Evolutionary conservation across 2,113 vertebrate species (phyloP).

Genomic region (Morone saxatilis): DNA sequence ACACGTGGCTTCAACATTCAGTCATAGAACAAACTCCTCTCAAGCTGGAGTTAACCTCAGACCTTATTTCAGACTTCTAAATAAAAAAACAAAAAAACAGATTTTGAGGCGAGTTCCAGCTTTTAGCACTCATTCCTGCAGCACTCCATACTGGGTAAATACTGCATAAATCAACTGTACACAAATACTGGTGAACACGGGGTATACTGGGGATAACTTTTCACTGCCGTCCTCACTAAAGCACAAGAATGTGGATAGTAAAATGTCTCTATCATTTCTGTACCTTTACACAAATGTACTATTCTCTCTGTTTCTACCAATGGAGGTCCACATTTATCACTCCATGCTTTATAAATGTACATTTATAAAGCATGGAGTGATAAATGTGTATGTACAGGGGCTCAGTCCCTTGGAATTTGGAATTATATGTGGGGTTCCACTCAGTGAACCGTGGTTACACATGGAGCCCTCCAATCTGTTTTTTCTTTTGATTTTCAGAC

Average conservation of each 20-base stretch:
- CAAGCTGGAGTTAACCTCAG: no score
- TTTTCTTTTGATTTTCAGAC: conserved; percentile 56
- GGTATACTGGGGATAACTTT: background rate
- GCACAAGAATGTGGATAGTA: background rate
- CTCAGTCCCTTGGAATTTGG: background rate
- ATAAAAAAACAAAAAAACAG: no score
- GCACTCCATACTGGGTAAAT: background rate
- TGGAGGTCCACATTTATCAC: conserved; percentile 4
- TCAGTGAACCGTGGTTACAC: background rate
- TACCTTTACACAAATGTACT: background rate
- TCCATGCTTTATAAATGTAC: background rate
- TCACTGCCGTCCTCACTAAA: background rate
- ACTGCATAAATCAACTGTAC: background rate
- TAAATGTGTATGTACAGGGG: background rate
- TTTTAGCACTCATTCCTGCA: no score
- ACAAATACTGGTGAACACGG: background rate
- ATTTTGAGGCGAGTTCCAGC: no score
- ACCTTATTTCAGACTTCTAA: no score
- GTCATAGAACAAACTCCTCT: no score
- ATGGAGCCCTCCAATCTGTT: conserved; percentile 9
- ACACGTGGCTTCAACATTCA: no score
- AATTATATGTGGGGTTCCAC: background rate
- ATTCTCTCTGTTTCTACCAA: background rate
- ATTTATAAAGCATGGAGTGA: no score
- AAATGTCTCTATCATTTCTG: background rate